Evolutionary conservation across 2,888 invertebrate species (phyloP).

Genomic region (Sicus ferrugineus): DNA sequence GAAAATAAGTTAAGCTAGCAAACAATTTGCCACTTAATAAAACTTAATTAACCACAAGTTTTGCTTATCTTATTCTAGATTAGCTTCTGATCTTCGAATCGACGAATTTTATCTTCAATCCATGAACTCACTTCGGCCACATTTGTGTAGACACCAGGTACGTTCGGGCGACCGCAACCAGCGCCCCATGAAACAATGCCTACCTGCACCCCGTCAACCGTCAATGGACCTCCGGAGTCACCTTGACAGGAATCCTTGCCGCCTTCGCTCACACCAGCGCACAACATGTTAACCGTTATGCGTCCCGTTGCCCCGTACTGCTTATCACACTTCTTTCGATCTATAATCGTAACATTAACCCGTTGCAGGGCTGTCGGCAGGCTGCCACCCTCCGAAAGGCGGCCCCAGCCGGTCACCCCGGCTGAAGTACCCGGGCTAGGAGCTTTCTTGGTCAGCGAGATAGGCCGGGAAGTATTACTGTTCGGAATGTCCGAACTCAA

Average conservation of each 20-base stretch:
- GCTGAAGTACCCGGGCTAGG: conserved; percentile 44
- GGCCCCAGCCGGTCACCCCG: conserved; percentile 56
- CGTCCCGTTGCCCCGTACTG: conserved; percentile 42
- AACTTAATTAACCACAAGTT: too few relatives aligned
- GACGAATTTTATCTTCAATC: too few relatives aligned
- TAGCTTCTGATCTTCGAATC: too few relatives aligned
- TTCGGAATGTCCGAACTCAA: conserved; percentile 27
- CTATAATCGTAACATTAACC: conserved; percentile 50
- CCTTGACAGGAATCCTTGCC: conserved; percentile 61
- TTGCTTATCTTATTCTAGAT: too few relatives aligned
- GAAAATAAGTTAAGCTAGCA: too few relatives aligned
- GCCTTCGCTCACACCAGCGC: conserved; percentile 52
- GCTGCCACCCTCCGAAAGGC: conserved; percentile 40
- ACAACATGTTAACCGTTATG: conserved; percentile 53
- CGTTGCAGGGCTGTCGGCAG: conserved; percentile 47
- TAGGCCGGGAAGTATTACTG: conserved; percentile 65
- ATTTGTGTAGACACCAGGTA: too few relatives aligned
- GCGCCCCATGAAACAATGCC: conserved; percentile 59
- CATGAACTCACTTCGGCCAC: too few relatives aligned
- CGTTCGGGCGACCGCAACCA: conserved; percentile 56
- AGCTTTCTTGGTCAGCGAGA: conserved; percentile 67
- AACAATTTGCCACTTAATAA: too few relatives aligned
- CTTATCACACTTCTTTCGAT: conserved; percentile 43
- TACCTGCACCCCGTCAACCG: conserved; percentile 46
- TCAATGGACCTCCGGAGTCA: conserved; percentile 60